Base-by-base conservation (phyloP, 2,888 invertebrate genomes). In the Callimorpha dominula region DNA sequence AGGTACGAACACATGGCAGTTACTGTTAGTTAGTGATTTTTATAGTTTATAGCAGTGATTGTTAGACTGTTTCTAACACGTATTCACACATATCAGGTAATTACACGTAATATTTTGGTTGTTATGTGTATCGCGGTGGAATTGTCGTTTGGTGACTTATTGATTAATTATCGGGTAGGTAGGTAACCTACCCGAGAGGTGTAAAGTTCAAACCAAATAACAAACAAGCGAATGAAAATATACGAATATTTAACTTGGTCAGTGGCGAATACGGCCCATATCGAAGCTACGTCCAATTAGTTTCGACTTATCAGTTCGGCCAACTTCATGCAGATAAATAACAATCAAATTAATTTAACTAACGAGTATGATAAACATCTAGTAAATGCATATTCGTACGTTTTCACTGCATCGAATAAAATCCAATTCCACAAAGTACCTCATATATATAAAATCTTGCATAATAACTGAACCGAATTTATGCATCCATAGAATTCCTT, bases 331-430 rank as follows among this genome's bases (percentile, higher is more conserved):
- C 57, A 60, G 5, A 31, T 31, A 60, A 60, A 60, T 60, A 60
- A 60, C 31, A 31, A 60, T 60, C 31, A 31, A 60, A 60, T 60
- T 31, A 60, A 60, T 60, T 14, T 14, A 31, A 31, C 14, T 14
- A 31, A 6, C 60, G 12, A 14, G 14, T 60, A 14, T 31, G 20
- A 60, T 31, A 60, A 60, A 31, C 20, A 14, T 60, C 14, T 14
- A 2, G 14, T 31, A 14, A 31, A 60, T 31, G 31, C 4, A 31
- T 31, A 60, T 12, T 31, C 14, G 12, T 1, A 57, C 9, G 20
- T 20, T 57, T 54, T 57, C 20, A 52, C 52, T 66, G 66, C n/a
- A 52, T 50, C 15, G 15, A 31, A 66, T 66, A 31, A 66, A 52
- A 66, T 52, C n/a, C 12, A 40, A 40, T 52, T 17, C 6, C 66